Evolutionary conservation across 23 tunicate species (phyloP), one percentile per base, ranked within the genome.

Genomic region (Ascidia mentula): DNA sequence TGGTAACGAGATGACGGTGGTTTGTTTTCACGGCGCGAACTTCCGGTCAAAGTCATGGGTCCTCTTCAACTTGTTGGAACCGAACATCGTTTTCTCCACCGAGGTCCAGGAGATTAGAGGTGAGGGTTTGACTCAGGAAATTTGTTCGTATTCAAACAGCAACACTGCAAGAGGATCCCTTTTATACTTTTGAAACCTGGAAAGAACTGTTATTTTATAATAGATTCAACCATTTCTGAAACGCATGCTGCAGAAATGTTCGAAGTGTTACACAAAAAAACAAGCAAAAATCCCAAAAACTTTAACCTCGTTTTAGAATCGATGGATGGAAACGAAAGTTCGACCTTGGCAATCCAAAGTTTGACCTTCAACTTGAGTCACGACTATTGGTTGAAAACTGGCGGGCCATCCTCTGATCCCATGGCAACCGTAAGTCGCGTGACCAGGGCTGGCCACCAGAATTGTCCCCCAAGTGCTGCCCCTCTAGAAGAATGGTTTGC

Each of bases 51-150:
- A 61, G 20, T 40, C 85, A 7, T 95, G 99, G 99, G 81, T 86
- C 31, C 79, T 95, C 0, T 95, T 95, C 74, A 89, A 90, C 85
- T 83, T 95, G 40, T 80, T 82, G 40, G 82, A 86, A 46, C 99
- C 99, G n/a, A 83, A 84, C 71, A 87, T 95, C 59, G 77, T 79
- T 38, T 95, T 95, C 61, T 88, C 93, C 3, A 95, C 92, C 18
- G 99, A 95, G 38, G 99, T 95, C 6, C 95, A 95, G 65, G 87
- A 93, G 59, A 85, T 93, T 40, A 88, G 88, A 84, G 98, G 98
- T 87, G 30, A 6, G n/a, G n/a, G n/a, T n/a, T n/a, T n/a, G n/a
- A n/a, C n/a, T n/a, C n/a, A n/a, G n/a, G n/a, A n/a, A n/a, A n/a
- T n/a, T n/a, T n/a, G n/a, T n/a, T n/a, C n/a, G n/a, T n/a, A n/a